A percentile compares a stretch with the other conserved stretches of the same genome.
phyloP scores from a whole-genome alignment of 2,113 vertebrate genomes.

The Malaclemys terrapin region DNA sequence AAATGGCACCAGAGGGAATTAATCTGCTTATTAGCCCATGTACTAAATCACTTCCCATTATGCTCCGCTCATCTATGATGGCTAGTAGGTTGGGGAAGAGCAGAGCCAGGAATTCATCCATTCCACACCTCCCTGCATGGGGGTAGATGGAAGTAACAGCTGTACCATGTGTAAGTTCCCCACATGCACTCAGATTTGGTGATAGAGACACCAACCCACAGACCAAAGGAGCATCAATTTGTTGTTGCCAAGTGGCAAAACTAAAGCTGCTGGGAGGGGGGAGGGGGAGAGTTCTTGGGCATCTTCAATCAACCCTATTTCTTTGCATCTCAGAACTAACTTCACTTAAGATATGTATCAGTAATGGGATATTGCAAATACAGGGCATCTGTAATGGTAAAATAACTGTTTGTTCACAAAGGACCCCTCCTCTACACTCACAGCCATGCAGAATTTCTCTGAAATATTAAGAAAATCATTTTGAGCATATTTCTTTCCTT shows the following conservation, averaged over 20 bases:
- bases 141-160: background rate
- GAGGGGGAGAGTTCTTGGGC: background rate
- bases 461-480: background rate
- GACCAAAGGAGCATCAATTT: background rate
- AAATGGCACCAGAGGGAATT: background rate
- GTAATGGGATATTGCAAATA: background rate
- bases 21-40: background rate
- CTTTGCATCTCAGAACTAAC: background rate
- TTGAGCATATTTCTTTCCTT: background rate
- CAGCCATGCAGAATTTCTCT: background rate
- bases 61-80: background rate
- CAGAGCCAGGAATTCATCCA: background rate
- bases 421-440: background rate
- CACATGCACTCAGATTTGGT: background rate
- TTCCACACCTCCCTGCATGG: background rate
- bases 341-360: background rate
- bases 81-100: background rate
- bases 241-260: background rate
- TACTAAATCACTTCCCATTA: background rate
- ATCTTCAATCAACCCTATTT: background rate
- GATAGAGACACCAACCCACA: rapidly evolving
- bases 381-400: background rate
- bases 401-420: background rate
- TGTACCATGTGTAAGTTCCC: background rate
- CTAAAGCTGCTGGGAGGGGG: background rate